Conservation (phyloP, 2,113 vertebrate genomes). For the Cyanoramphus novaezelandiae region DNA sequence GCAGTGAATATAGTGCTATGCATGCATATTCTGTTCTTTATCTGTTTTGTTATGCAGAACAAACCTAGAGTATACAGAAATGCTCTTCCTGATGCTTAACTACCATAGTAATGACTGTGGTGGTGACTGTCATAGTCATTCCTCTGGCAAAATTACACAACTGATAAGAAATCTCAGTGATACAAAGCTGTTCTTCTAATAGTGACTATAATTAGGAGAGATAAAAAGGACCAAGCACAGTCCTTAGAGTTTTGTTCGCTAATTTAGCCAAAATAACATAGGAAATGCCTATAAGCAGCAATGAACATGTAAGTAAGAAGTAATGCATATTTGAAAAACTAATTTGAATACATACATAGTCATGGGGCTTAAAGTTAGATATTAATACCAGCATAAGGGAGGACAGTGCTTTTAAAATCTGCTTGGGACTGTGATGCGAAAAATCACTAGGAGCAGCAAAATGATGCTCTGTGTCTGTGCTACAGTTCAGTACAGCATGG, state of each 20-base stretch:
- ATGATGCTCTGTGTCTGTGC: background rate
- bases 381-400: background rate
- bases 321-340: background rate
- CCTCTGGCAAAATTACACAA: background rate
- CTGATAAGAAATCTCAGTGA: background rate
- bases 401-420: background rate
- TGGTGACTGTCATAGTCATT: background rate
- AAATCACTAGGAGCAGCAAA: background rate
- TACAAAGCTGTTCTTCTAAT: background rate
- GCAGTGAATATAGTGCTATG: background rate
- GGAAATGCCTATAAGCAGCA: background rate
- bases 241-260: background rate
- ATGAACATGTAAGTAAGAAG: background rate
- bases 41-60: background rate
- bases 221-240: background rate
- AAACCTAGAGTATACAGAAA: background rate
- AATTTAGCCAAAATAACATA: background rate
- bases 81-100: background rate
- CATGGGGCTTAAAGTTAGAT: background rate
- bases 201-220: background rate
- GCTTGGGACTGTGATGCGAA: background rate
- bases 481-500: fast-evolving
- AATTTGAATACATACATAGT: background rate
- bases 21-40: background rate
- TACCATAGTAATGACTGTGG: background rate